phyloP scores from a whole-genome alignment of 2,797 vertebrate genomes.

The Petrocephalus schoutedeni region DNA sequence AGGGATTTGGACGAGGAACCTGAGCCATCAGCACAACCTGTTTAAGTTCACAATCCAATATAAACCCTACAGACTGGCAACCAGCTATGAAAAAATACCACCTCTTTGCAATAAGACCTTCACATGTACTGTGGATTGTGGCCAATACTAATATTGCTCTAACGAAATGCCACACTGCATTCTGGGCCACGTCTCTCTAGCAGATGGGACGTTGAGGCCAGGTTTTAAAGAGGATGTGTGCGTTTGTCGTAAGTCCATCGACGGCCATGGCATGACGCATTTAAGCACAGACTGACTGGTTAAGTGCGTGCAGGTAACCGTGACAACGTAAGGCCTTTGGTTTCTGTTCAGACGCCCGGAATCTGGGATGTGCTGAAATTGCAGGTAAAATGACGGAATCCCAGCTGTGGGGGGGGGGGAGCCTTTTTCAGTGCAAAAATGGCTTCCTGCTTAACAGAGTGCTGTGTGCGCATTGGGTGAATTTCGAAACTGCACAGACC shows the following conservation, averaged over 20 bases:
- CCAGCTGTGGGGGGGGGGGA: not conserved
- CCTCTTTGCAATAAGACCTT: conserved; percentile 32
- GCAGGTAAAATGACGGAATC: not conserved
- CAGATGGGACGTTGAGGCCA: not conserved
- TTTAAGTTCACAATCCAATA: conserved; percentile 17
- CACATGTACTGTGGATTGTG: conserved; percentile 34
- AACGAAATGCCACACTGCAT: conserved; percentile 18
- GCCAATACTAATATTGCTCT: conserved; percentile 45
- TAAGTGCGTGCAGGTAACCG: not conserved
- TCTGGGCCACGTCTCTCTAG: not conserved
- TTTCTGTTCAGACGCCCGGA: not conserved
- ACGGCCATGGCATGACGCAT: not conserved
- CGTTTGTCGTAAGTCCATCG: not conserved
- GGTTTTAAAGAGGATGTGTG: not conserved
- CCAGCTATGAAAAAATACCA: not conserved
- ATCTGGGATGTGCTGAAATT: not conserved
- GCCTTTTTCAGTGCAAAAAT: not conserved
- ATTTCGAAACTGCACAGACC: not conserved
- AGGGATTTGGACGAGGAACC: conserved; percentile 23
- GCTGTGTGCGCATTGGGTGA: conserved; percentile 31
- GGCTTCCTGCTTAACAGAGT: not conserved
- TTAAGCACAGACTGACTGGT: not conserved
- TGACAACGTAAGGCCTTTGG: not conserved
- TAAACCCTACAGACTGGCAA: conserved; percentile 23
- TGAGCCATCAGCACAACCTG: conserved; percentile 18